Base-by-base conservation (phyloP, 2,888 invertebrate species). In the Drosophila percnosoma region DNA sequence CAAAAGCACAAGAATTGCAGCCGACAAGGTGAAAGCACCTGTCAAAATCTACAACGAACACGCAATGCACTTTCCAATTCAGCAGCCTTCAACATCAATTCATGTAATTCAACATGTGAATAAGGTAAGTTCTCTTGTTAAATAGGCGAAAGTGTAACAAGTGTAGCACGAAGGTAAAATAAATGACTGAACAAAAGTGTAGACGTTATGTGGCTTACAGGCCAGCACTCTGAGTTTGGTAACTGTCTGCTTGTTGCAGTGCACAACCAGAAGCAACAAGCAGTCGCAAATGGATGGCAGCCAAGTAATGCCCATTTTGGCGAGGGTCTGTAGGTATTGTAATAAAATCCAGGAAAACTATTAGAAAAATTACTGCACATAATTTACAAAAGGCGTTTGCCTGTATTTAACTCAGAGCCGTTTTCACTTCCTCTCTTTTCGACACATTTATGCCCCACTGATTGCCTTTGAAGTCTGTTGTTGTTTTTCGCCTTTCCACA, bases 301-400 rank as follows among this genome's bases (percentile, higher is more conserved):
- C 40, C 29, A 68, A 36, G 27, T 42, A 36, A n/a, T 53, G 60
- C 29, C 18, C 24, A 27, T 49, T n/a, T 45, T 38, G 42, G 45
- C 21, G 51, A n/a, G 2, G 21, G 7, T 27, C 10, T 61, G 33
- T 18, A 33, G 49, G 51, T 58, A 31, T 59, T 62, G 33, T 33
- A 55, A 40, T 61, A 66, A 67, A 75, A 72, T 40, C 45, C 65
- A 62, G 77, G 73, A 73, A 69, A 86, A 83, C 87, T 86, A 86
- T 88, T 83, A 86, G 66, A 82, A 79, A 88, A 85, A 87, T 89
- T 75, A 73, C 78, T 49, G 80, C 68, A 82, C 68, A 78, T 84
- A 76, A 87, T 80, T 72, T 79, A 71, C 71, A 75, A 63, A 58
- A 67, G 49, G 27, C 21, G 49, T 29, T 49, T 49, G 68, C 24